Conservation (phyloP, 2,797 vertebrate genomes). For the Gouania willdenowi region DNA sequence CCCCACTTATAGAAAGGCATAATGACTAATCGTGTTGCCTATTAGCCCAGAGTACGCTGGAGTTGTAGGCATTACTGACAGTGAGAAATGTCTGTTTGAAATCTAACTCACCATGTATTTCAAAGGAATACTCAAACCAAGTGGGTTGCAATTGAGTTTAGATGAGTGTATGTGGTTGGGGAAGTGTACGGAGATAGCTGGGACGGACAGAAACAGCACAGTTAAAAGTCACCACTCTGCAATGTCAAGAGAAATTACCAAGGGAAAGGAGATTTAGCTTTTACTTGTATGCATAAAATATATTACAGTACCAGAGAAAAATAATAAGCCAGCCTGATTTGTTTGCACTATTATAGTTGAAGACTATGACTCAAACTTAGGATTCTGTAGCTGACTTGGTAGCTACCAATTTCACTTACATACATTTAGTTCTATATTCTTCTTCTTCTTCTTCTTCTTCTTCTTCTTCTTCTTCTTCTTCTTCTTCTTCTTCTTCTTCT, state of each 20-base stretch:
- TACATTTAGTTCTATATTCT: no score
- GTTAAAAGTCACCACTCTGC: constrained; percentile 33
- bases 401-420: no score
- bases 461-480: no score
- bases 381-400: no score
- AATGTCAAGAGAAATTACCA: constrained; percentile 33
- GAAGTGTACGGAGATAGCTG: constrained; percentile 8
- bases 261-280: no score
- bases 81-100: constrained; percentile 60
- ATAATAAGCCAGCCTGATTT: no score
- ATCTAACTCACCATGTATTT: constrained; percentile 58
- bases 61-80: constrained; percentile 63
- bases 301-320: no score
- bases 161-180: not conserved
- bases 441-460: no score
- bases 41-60: constrained; percentile 40
- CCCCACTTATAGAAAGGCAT: constrained; percentile 50
- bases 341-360: no score
- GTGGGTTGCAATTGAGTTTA: constrained; percentile 1
- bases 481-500: no score
- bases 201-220: constrained; percentile 5
- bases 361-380: no score
- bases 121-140: constrained; percentile 11
- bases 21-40: constrained; percentile 61
- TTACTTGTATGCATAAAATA: no score